Conservation (phyloP, 2,888 invertebrate species). For the Gari tellinella region DNA sequence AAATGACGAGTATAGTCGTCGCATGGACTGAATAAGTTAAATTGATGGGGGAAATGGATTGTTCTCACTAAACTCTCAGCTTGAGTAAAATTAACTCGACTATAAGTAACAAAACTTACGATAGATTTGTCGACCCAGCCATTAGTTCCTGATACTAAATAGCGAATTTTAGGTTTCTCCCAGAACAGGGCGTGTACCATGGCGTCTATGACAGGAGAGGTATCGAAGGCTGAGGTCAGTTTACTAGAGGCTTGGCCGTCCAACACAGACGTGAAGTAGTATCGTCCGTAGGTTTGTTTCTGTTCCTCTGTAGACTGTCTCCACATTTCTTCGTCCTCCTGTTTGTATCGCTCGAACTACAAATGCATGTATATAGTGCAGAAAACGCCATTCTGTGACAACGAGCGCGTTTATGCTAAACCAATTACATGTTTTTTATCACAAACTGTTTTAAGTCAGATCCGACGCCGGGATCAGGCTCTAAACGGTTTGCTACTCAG, state of each 20-base stretch:
- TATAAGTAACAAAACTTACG: constrained; percentile 14
- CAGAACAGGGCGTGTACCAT: constrained; percentile 30
- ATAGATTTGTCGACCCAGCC: constrained; percentile 23
- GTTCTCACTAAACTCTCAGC: too few relatives aligned
- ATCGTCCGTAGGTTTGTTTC: constrained; percentile 27
- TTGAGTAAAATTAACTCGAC: too few relatives aligned
- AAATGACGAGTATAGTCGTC: too few relatives aligned
- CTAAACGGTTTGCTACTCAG: too few relatives aligned
- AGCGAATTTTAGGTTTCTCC: constrained; percentile 18
- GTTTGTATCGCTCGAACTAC: constrained; percentile 26
- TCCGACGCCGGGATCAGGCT: too few relatives aligned
- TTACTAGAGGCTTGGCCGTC: constrained; percentile 8
- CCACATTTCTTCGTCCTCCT: constrained; percentile 45
- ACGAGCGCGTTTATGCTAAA: too few relatives aligned
- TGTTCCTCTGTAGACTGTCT: constrained; percentile 29
- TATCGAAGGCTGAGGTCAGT: constrained; percentile 2
- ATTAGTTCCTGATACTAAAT: constrained; percentile 20
- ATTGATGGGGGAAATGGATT: too few relatives aligned
- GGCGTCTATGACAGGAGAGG: constrained; percentile 25
- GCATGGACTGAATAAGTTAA: too few relatives aligned
- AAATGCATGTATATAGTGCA: constrained; percentile 7
- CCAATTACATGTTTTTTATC: too few relatives aligned
- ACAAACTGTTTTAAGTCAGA: too few relatives aligned
- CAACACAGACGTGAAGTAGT: constrained; percentile 22
- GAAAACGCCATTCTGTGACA: too few relatives aligned